A percentile compares a stretch with the other conserved stretches of the same genome.
phyloP scores from a whole-genome alignment of 35 echinoderm and acorn worm species.

The Heliocidaris tuberculata region DNA sequence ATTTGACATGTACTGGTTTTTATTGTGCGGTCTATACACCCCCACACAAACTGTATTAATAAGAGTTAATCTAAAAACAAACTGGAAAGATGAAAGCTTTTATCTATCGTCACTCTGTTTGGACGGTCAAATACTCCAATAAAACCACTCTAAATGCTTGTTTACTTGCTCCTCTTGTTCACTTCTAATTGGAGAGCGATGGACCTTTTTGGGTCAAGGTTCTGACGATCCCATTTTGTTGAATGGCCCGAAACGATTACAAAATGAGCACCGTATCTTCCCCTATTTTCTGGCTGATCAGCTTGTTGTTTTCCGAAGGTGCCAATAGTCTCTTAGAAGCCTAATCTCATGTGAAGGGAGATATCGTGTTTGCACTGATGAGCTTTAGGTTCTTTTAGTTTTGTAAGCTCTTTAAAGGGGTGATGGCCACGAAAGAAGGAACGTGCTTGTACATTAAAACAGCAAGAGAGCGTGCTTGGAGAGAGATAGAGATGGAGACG shows the following conservation, averaged over 20 bases:
- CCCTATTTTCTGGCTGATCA: neutral
- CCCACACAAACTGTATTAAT: neutral
- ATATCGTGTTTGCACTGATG: neutral
- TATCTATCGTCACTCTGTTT: too few relatives aligned
- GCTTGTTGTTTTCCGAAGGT: neutral
- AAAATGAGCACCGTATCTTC: neutral
- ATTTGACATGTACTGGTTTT: too few relatives aligned
- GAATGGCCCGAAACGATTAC: neutral
- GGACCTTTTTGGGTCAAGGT: neutral
- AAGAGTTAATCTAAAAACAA: too few relatives aligned
- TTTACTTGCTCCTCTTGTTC: neutral
- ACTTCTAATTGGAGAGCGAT: neutral
- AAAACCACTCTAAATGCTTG: neutral
- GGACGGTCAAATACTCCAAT: neutral
- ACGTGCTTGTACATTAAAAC: neutral
- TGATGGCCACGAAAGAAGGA: neutral
- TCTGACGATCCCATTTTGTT: neutral
- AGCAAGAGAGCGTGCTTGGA: neutral
- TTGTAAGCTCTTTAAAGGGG: neutral
- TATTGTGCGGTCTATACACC: neutral
- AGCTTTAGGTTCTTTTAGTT: neutral
- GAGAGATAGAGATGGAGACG: neutral
- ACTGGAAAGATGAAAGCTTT: too few relatives aligned
- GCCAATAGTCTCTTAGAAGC: neutral
- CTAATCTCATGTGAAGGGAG: neutral